Conservation (phyloP, 2,888 invertebrate species). For the Salticus scenicus region DNA sequence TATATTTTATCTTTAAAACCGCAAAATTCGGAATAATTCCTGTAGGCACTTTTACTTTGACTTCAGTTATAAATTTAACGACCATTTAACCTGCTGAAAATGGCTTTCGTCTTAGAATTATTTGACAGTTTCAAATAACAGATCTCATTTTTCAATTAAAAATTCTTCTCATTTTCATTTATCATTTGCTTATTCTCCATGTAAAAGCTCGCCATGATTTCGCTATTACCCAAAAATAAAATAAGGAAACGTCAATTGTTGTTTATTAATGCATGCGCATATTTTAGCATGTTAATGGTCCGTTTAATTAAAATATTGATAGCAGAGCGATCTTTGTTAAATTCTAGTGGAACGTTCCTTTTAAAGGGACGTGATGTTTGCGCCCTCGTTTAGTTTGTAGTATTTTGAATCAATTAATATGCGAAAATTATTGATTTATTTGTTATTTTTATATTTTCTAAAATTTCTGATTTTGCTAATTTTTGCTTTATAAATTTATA, state of each 20-base stretch:
- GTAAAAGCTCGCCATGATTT: conserved; percentile 63
- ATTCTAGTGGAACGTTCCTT: not conserved
- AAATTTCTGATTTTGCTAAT: no score
- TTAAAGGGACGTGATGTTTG: not conserved
- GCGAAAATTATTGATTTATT: no score
- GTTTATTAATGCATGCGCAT: conserved; percentile 66
- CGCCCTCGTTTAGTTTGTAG: not conserved
- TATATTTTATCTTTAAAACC: not conserved
- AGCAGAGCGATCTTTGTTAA: not conserved
- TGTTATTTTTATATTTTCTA: no score
- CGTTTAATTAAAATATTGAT: conserved; percentile 57
- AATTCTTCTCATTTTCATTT: conserved; percentile 50
- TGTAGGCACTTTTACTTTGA: not conserved
- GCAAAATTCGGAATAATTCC: not conserved
- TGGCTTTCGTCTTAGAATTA: not conserved
- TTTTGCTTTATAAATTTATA: no score
- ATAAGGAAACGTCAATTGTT: conserved; percentile 62
- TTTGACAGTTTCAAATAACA: not conserved
- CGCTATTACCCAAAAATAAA: conserved; percentile 55
- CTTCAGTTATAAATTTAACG: not conserved
- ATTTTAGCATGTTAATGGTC: conserved; percentile 58
- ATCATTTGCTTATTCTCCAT: conserved; percentile 60
- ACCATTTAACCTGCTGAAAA: not conserved
- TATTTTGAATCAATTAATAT: not conserved
- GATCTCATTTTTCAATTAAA: conserved; percentile 60